phyloP scores from a whole-genome alignment of 2,113 vertebrate genomes.

The Arothron firmamentum region DNA sequence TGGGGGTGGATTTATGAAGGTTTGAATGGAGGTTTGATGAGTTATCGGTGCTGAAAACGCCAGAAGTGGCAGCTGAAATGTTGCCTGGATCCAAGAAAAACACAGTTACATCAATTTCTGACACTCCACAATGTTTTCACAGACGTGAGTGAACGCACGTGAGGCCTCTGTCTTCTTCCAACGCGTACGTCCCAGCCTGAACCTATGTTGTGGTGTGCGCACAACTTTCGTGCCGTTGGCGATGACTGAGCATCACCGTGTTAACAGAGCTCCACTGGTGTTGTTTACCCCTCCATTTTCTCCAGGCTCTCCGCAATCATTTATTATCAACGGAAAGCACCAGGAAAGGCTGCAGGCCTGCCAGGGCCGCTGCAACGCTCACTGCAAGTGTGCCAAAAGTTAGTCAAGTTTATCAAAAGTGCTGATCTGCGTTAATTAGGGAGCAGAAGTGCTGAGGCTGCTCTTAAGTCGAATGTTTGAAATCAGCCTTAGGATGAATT shows the following conservation, averaged over 20 bases:
- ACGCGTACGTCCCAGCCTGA: too few relatives aligned
- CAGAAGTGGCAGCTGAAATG: too few relatives aligned
- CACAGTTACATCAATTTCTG: too few relatives aligned
- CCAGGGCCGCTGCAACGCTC: constrained; percentile 24
- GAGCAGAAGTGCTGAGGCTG: constrained; percentile 58
- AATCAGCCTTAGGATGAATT: constrained; percentile 50
- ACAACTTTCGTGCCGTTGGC: constrained; percentile 25
- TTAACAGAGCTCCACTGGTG: constrained; percentile 32
- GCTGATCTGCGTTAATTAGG: constrained; percentile 56
- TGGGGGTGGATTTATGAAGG: too few relatives aligned
- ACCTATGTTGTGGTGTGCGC: too few relatives aligned
- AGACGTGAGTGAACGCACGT: too few relatives aligned
- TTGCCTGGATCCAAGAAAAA: too few relatives aligned
- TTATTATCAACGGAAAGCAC: constrained; percentile 20
- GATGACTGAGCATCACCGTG: constrained; percentile 26
- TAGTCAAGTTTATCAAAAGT: constrained; percentile 49
- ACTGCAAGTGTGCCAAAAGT: constrained; percentile 34
- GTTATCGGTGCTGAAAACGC: too few relatives aligned
- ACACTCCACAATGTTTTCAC: too few relatives aligned
- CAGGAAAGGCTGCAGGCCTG: constrained; percentile 29
- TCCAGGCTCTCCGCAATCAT: constrained; percentile 18
- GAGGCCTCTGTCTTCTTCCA: too few relatives aligned
- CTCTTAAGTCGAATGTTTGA: constrained; percentile 50
- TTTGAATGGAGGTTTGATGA: too few relatives aligned
- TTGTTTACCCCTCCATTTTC: constrained; percentile 1